Percentiles rank a stretch among this genome's conserved stretches.
phyloP scores from a whole-genome alignment of 35 echinoderm and acorn worm genomes.

The Holothuria glaberrima region DNA sequence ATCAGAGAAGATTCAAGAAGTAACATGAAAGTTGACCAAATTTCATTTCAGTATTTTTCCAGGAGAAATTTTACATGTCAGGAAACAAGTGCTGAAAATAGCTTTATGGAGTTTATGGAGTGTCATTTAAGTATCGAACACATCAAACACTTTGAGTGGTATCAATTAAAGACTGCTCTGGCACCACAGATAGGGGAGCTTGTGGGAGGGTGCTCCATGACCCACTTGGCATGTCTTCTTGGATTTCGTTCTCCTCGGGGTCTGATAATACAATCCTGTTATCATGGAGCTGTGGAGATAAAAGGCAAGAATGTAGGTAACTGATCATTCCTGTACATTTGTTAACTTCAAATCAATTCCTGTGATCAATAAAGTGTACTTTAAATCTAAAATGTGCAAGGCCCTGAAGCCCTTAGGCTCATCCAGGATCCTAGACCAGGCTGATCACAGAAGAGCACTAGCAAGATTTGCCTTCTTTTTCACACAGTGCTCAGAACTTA shows the following conservation, averaged over 20 bases:
- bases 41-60: not conserved
- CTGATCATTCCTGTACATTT: no score
- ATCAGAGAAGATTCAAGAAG: not conserved
- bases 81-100: not conserved
- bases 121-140: not conserved
- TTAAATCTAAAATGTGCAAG: no score
- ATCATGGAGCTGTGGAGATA: conserved; percentile 68
- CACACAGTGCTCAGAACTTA: no score
- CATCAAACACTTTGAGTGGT: conserved; percentile 12
- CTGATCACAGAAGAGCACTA: no score
- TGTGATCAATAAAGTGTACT: no score
- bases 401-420: no score
- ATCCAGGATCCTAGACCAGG: no score
- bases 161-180: conserved; percentile 34
- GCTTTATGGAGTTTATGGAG: not conserved
- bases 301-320: not conserved
- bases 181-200: not conserved
- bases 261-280: conserved; percentile 53
- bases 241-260: not conserved
- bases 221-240: conserved; percentile 48
- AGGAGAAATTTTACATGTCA: not conserved
- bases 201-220: conserved; percentile 48
- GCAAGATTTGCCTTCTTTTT: no score
- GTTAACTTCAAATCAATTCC: no score
- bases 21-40: not conserved